A percentile compares a stretch with the other conserved stretches of the same genome.
phyloP scores from a whole-genome alignment of 2,113 vertebrate genomes.

The Tiliqua scincoides region DNA sequence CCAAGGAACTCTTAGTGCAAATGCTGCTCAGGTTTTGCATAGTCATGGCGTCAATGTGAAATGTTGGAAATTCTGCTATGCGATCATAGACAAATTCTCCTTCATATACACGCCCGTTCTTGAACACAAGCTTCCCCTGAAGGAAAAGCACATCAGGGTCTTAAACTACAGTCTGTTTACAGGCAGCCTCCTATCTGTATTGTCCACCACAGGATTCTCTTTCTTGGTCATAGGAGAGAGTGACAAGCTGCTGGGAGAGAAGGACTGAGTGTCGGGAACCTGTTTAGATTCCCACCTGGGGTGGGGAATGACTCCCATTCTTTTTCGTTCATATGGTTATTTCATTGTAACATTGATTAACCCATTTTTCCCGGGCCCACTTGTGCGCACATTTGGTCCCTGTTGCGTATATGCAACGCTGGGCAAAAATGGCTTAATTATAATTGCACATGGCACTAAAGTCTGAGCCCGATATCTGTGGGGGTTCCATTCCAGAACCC shows the following conservation, averaged over 20 bases:
- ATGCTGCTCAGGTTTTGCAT: slow-evolving; percentile 34
- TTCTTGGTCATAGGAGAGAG: background rate
- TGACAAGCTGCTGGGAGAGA: background rate
- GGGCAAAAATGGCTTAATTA: too few species aligned
- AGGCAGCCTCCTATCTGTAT: too few species aligned
- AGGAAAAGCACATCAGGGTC: background rate
- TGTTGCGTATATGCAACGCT: too few species aligned
- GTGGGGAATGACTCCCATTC: background rate
- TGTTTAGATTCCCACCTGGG: too few species aligned
- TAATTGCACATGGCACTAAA: too few species aligned
- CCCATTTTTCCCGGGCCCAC: too few species aligned
- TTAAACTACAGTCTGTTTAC: background rate
- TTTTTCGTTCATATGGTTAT: background rate
- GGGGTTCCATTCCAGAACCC: too few species aligned
- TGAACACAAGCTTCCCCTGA: slow-evolving; percentile 83
- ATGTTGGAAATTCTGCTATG: slow-evolving; percentile 54
- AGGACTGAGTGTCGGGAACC: background rate
- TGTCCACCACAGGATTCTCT: background rate
- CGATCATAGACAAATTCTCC: slow-evolving; percentile 79
- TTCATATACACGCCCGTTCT: slow-evolving; percentile 78
- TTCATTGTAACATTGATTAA: too few species aligned
- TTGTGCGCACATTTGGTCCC: too few species aligned
- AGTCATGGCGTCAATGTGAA: slow-evolving; percentile 11
- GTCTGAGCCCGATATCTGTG: too few species aligned
- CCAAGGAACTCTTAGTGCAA: background rate